Evolutionary conservation across 2,113 vertebrate genomes (phyloP), one percentile per base, ranked within the genome.

Genomic region (Solenodon paradoxus): DNA sequence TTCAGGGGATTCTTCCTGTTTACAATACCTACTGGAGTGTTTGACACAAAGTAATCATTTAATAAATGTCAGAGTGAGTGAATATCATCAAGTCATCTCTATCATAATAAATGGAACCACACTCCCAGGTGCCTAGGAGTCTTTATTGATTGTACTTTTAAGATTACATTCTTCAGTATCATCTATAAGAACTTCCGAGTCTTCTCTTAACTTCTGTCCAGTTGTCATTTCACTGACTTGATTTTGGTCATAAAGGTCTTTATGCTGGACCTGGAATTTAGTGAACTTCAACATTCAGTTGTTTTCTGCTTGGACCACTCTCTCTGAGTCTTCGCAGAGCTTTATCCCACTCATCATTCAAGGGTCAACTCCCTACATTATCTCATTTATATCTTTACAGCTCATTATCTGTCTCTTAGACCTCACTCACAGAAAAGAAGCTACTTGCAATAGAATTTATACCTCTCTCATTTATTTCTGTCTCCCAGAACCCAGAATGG

Each of bases 21-120:
- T 59, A 71, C 40, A 87, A 11, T 47, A 12, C 24, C 32, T 55
- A 91, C 30, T 55, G 30, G 42, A 79, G 19, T 79, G 13, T 64
- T 59, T 83, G 17, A 96, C 32, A 83, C 35, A 69, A 93, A 91
- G 49, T 66, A 80, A 87, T 80, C 59, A 66, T 68, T 83, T 86
- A 94, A 59, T 91, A 88, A 77, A 55, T 84, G 53, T 88, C 92
- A 85, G 59, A 90, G 77, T 63, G 59, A 87, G 82, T 71, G n/a
- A 90, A 57, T 90, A 20, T 94, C 12, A 90, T 74, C 15, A 42
- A 77, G 71, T 22, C 49, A 30, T 74, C 45, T 83, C 45, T 55
- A 61, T 24, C 11, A 49, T 64, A 74, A n/a, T 47, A 91, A 86
- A 86, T 64, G 30, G 10, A 35, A 79, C 79, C n/a, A 61, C 32